Evolutionary conservation across 2,888 invertebrate species (phyloP).

Genomic region (Phragmatobia fuliginosa): DNA sequence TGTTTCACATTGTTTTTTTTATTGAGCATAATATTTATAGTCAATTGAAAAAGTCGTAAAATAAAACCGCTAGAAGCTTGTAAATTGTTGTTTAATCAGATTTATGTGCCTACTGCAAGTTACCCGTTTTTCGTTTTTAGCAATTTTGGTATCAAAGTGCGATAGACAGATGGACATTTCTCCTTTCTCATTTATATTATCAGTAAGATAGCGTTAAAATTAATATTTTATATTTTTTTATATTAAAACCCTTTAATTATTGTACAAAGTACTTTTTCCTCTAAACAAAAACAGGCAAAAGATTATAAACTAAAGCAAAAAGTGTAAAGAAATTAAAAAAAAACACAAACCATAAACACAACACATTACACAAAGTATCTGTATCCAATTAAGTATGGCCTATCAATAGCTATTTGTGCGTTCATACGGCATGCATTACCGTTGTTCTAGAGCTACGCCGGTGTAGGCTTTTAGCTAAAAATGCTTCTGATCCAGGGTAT

Average conservation of each 20-base stretch:
- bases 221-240: too few relatives aligned
- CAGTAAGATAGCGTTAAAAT: too few relatives aligned
- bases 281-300: neutral
- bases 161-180: too few relatives aligned
- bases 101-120: neutral
- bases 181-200: too few relatives aligned
- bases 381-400: constrained; percentile 52
- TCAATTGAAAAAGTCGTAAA: constrained; percentile 29
- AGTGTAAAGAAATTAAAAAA: neutral
- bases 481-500: constrained; percentile 61
- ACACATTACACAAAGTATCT: constrained; percentile 7
- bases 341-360: neutral
- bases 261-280: neutral
- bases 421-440: constrained; percentile 43
- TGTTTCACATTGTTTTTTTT: constrained; percentile 42
- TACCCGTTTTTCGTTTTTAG: neutral
- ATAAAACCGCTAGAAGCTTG: constrained; percentile 15
- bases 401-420: constrained; percentile 59
- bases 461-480: constrained; percentile 70
- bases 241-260: too few relatives aligned
- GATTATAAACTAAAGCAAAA: neutral
- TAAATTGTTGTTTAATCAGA: constrained; percentile 19
- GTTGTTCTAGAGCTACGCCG: constrained; percentile 23
- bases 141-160: too few relatives aligned
- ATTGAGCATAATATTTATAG: constrained; percentile 34